phyloP scores from a whole-genome alignment of 2,797 vertebrate species.

The Antennarius maculatus region DNA sequence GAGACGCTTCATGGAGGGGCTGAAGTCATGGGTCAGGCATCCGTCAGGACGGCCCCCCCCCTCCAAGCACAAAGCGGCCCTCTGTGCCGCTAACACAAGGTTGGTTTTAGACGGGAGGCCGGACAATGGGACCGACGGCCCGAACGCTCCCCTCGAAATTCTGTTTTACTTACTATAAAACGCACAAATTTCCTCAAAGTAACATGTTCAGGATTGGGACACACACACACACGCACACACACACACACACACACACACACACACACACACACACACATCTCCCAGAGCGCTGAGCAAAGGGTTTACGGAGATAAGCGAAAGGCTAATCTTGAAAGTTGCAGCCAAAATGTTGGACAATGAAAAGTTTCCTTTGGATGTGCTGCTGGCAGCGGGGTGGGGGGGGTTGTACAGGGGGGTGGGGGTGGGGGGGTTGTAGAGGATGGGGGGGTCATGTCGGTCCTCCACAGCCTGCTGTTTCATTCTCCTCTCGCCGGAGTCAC shows the following conservation, averaged over 20 bases:
- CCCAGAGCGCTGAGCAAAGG: conserved; percentile 30
- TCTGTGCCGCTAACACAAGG: conserved; percentile 72
- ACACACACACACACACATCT: conserved; percentile 14
- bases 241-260: conserved; percentile 23
- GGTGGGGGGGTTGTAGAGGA: too few species aligned
- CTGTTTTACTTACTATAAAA: background rate
- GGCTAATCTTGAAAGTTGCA: conserved; percentile 43
- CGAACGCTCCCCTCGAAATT: background rate
- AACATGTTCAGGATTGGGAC: background rate
- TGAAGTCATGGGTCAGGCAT: conserved; percentile 82
- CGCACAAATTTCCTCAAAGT: background rate
- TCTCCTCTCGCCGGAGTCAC: conserved; percentile 60
- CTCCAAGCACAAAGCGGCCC: conserved; percentile 63
- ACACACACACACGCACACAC: conserved; percentile 7
- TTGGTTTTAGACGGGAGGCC: conserved; percentile 70
- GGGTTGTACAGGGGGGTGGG: too few species aligned
- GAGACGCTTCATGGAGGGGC: conserved; percentile 74
- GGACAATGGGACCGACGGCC: conserved; percentile 50
- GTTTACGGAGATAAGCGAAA: conserved; percentile 45
- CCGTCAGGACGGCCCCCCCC: conserved; percentile 59
- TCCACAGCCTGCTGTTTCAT: conserved; percentile 68
- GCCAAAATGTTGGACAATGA: conserved; percentile 39
- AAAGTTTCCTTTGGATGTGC: conserved; percentile 49
- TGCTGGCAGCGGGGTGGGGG: conserved; percentile 38
- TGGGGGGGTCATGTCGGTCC: conserved; percentile 57